Evolutionary conservation across 2,888 invertebrate species (phyloP), one percentile per base, ranked within the genome.

Genomic region (Euzophera pinguis): DNA sequence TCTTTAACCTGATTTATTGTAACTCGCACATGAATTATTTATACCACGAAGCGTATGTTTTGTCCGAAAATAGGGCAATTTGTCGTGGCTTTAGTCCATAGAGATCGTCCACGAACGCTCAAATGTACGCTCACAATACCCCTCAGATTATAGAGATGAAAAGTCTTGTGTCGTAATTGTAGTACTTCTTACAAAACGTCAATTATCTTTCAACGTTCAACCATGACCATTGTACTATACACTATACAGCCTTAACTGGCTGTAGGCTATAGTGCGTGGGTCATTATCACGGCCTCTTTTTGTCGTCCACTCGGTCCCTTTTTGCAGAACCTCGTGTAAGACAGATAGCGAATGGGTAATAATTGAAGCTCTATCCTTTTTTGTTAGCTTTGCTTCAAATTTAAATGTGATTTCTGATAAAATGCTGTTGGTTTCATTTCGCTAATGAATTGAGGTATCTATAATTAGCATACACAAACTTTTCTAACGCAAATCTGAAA

Each of bases 301-400:
- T 83, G 80, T 75, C 67, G 53, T 53, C 63, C 66, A 66, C 65
- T 62, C 60, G 70, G 69, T 75, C 79, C 77, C 77, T 76, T 81
- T 81, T 79, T 71, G 66, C 71, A 67, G 60, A 64, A 69, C 76
- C 74, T 79, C 72, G 32, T 77, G 79, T 78, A 78, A 78, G 79
- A 84, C 81, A 81, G 85, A 87, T 84, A 85, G 77, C 76, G 78
- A 80, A 80, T 80, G 81, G 82, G 79, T 81, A 83, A 84, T 84
- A 81, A 85, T 87, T 85, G 85, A 74, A 74, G 77, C 74, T 76
- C 73, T 78, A 80, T 78, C 78, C 78, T 78, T 82, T 84, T 84
- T 83, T 78, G 78, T 71, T 62, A 64, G 64, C 67, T 67, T 66
- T 71, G 65, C 66, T 78, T 69, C 65, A 69, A 74, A 73, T 79